Evolutionary conservation across 2,797 vertebrate genomes (phyloP).

Genomic region (Monodelphis domestica): DNA sequence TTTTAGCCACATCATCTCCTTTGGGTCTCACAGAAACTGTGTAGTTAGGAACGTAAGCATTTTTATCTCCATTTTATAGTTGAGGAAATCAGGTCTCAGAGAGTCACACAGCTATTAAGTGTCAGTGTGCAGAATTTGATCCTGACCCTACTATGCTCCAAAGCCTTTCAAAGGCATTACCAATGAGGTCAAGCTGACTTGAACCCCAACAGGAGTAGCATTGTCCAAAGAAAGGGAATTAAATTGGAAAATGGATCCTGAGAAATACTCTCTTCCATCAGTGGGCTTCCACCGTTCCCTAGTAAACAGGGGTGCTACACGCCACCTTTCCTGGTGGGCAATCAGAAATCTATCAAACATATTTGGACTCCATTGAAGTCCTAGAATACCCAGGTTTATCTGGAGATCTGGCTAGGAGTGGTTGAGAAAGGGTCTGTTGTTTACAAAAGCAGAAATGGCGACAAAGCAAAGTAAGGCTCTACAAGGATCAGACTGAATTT

Average conservation of each 20-base stretch:
- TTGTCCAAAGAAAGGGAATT: not conserved
- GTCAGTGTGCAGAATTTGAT: not conserved
- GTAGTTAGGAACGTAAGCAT: not conserved
- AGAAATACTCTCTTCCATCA: not conserved
- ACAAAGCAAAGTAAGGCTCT: not conserved
- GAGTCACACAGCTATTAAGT: not conserved
- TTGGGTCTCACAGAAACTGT: not conserved
- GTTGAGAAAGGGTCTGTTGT: not conserved
- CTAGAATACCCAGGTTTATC: not conserved
- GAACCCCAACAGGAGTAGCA: not conserved
- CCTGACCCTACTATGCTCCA: not conserved
- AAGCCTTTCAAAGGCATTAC: not conserved
- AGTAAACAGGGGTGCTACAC: not conserved
- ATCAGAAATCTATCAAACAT: not conserved
- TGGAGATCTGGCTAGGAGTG: not conserved
- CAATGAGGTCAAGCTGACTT: not conserved
- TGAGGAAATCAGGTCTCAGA: not conserved
- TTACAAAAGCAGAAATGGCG: not conserved
- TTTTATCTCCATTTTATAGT: not conserved
- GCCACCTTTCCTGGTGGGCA: not conserved
- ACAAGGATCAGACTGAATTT: not conserved
- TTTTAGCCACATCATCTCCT: not conserved
- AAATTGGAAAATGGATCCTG: not conserved
- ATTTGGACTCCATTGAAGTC: not conserved
- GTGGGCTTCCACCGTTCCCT: not conserved